Base-by-base conservation (phyloP, 2,113 vertebrate genomes). In the Poecilia latipinna region DNA sequence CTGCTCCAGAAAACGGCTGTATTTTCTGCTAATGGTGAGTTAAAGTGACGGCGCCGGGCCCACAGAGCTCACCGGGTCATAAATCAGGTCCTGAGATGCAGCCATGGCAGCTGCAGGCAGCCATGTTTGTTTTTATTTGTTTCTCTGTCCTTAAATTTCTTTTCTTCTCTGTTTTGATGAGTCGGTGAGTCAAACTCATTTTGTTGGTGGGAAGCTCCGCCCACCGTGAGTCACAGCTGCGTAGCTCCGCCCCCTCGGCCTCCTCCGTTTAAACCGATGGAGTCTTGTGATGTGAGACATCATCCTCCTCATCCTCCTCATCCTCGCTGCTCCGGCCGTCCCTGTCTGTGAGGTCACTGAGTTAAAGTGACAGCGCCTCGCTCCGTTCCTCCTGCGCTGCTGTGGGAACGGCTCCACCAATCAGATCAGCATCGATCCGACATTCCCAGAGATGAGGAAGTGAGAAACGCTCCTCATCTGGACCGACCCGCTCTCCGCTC, bases 391-490 rank as follows among this genome's bases (percentile, higher is more conserved):
- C 67, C 4, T 61, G 8, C 33, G 32, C 72, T 15, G 60, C 83
- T 12, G 37, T 57, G 26, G 68, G 62, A 80, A 77, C 26, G 0
- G 54, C 75, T 75, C 68, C 24, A 37, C 71, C 68, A 24, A 85
- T 86, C 62, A 51, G 68, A 81, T 88, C 48, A 69, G 11, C 73
- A 90, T 88, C 12, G 84, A 86, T 83, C 57, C 8, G 68, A 82
- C 79, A 77, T 79, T 60, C 75, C 62, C 75, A 24, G 73, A 72
- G 70, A 77, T 31, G 75, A 83, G 51, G 51, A 48, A 70, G 82
- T 61, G 83, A 70, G 68, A 65, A 80, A 32, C 82, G 63, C 11
- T 65, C 81, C 17, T 86, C 64, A 0, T 79, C 32, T 61, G 28
- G 1, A 2, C 68, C 3, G 69, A 62, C 71, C 35, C 62, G 28